A percentile compares a stretch with the other conserved stretches of the same genome.
Evolutionary conservation across 1,140 invertebrate species (phyloP).

Genomic region (Hycleus cichorii): DNA sequence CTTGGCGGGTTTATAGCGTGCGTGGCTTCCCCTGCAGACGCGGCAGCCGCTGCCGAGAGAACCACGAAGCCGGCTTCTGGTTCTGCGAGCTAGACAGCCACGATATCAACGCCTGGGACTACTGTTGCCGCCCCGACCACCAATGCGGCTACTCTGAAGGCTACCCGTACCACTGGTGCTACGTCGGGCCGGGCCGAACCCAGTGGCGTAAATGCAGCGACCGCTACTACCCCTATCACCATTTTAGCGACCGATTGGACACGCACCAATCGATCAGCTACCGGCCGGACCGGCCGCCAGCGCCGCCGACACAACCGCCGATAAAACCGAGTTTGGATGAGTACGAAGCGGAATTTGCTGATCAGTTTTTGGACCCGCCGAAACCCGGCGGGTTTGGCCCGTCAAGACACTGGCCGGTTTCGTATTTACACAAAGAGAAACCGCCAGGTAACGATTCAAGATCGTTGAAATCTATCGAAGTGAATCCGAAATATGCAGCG

Average conservation of each 20-base stretch:
- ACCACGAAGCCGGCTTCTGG: slow-evolving; percentile 66
- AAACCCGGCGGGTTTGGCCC: slow-evolving; percentile 45
- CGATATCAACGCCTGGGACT: slow-evolving; percentile 66
- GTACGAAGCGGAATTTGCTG: slow-evolving; percentile 39
- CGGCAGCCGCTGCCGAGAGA: slow-evolving; percentile 61
- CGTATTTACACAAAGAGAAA: slow-evolving; percentile 55
- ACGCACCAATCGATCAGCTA: slow-evolving; percentile 5
- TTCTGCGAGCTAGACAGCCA: slow-evolving; percentile 66
- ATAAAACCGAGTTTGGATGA: slow-evolving; percentile 36
- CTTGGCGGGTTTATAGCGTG: slow-evolving; percentile 66
- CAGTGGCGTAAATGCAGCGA: slow-evolving; percentile 81
- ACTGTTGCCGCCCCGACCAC: slow-evolving; percentile 71
- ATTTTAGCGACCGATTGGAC: slow-evolving; percentile 19
- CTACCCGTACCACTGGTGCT: slow-evolving; percentile 71
- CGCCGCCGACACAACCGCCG: slow-evolving; percentile 28
- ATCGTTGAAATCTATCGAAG: slow-evolving; percentile 14
- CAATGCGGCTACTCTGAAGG: slow-evolving; percentile 74
- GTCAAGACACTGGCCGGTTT: slow-evolving; percentile 57
- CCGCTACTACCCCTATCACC: slow-evolving; percentile 59
- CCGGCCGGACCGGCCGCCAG: slow-evolving; percentile 32
- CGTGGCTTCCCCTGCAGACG: slow-evolving; percentile 67
- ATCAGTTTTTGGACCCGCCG: slow-evolving; percentile 40
- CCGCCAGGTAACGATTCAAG: slow-evolving; percentile 41
- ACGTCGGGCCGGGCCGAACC: slow-evolving; percentile 61
- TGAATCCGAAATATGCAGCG: slow-evolving; percentile 27